A percentile compares a stretch with the other conserved stretches of the same genome.
Evolutionary conservation across 1,140 invertebrate genomes (phyloP).

Genomic region (Ostrea edulis): DNA sequence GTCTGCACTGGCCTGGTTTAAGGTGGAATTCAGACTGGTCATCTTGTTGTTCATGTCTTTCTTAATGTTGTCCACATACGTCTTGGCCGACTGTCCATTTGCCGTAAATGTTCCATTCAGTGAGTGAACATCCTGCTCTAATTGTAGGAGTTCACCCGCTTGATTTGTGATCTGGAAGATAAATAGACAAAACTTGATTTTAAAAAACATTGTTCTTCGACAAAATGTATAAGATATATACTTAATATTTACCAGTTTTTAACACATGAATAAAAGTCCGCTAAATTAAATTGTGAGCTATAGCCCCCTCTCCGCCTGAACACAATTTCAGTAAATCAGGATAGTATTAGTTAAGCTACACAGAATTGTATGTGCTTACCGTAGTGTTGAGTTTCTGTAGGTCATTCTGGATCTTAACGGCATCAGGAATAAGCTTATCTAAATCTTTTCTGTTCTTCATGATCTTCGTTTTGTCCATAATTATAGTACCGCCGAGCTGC

Average conservation of each 20-base stretch:
- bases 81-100: neutral
- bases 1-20: neutral
- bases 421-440: neutral
- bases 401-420: neutral
- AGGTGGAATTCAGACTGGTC: neutral
- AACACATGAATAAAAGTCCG: neutral
- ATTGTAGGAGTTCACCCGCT: neutral
- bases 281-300: too few relatives aligned
- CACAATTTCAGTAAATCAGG: too few relatives aligned
- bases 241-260: neutral
- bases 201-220: too few relatives aligned
- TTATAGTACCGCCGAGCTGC: constrained; percentile 30
- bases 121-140: constrained; percentile 5
- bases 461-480: constrained; percentile 31
- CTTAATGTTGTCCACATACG: constrained; percentile 22
- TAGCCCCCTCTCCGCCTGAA: neutral
- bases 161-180: neutral
- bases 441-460: constrained; percentile 7
- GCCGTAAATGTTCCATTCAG: neutral
- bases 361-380: constrained; percentile 12
- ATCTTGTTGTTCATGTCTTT: constrained; percentile 8
- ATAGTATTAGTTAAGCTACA: too few relatives aligned
- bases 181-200: neutral
- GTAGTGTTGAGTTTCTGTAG: constrained; percentile 1
- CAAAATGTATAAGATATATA: too few relatives aligned